phyloP scores from a whole-genome alignment of 2,888 invertebrate species.

The Parthenolecanium corni region DNA sequence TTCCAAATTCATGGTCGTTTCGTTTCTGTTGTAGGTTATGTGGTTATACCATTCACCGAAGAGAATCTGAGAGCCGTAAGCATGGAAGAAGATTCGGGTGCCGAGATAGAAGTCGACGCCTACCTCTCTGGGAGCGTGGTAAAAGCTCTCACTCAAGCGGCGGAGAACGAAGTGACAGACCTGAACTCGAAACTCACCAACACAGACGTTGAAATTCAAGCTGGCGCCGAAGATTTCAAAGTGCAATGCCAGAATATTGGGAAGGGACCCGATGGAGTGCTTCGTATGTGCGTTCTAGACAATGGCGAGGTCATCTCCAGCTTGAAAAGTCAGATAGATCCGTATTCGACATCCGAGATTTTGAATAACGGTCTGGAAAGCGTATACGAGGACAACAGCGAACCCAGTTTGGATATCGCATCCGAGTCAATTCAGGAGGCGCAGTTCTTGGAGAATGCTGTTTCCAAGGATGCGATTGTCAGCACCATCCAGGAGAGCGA shows the following conservation, averaged over 20 bases:
- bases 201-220: slow-evolving; percentile 30
- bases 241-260: slow-evolving; percentile 30
- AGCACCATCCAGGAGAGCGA: slow-evolving; percentile 14
- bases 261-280: slow-evolving; percentile 30
- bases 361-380: slow-evolving; percentile 29
- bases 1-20: no score
- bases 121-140: slow-evolving; percentile 31
- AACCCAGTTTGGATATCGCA: slow-evolving; percentile 30
- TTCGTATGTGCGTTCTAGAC: slow-evolving; percentile 31
- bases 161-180: slow-evolving; percentile 5
- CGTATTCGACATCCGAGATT: slow-evolving; percentile 29
- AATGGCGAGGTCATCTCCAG: slow-evolving; percentile 31
- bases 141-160: slow-evolving; percentile 25
- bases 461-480: slow-evolving; percentile 19
- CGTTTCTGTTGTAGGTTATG: slow-evolving; percentile 21
- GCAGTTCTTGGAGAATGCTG: slow-evolving; percentile 30
- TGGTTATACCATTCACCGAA: slow-evolving; percentile 31
- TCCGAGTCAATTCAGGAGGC: slow-evolving; percentile 30
- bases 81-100: slow-evolving; percentile 21
- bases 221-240: slow-evolving; percentile 29
- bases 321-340: slow-evolving; percentile 22
- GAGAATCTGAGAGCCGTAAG: slow-evolving; percentile 30
- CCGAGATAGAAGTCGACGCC: slow-evolving; percentile 31
- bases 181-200: slow-evolving; percentile 27
- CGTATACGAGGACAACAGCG: slow-evolving; percentile 30